Base-by-base conservation (phyloP, 2,113 vertebrate genomes). In the Pelodiscus sinensis region DNA sequence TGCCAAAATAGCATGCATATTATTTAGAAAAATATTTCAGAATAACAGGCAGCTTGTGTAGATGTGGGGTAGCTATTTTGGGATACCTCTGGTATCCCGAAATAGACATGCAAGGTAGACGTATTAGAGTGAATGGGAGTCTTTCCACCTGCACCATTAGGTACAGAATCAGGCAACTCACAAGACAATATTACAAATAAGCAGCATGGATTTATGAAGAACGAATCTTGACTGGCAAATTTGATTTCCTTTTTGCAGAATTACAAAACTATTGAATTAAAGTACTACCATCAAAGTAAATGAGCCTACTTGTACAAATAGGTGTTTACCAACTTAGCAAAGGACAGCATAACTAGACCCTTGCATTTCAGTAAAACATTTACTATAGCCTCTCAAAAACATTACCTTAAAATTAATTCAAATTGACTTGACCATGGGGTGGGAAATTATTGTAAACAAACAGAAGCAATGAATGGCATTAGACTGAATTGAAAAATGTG, bases 281-380 rank as follows among this genome's bases (percentile, higher is more conserved):
- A 18, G 8, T 58, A 89, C 82, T 50, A 56, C 0, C 4, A 22
- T 91, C 25, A 79, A 82, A 90, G 65, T 60, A 62, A 0, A 1
- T 55, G 68, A 75, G 92, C 82, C 87, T 89, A 75, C 89, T 89
- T 86, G 35, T 55, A 50, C 90, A 6, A 38, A 25, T 25, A 77
- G 14, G 50, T 71, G 65, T 71, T 71, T 18, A 68, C 31, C 62
- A 95, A n/a, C 79, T 78, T 44, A 44, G 83, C 78, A 94, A 93
- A 91, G 81, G 79, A 89, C n/a, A 60, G 92, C 91, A 93, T 94
- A 94, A 79, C 79, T 94, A 95, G 92, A 83, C 95, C 93, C 89
- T 84, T 88, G 89, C 79, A 92, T 92, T 95, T 95, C 95, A 96
- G 95, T 93, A 86, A 94, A 95, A 93, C 81, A 93, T 92, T 85